Conservation (phyloP, 2,888 invertebrate species). For the Monochamus alternatus region DNA sequence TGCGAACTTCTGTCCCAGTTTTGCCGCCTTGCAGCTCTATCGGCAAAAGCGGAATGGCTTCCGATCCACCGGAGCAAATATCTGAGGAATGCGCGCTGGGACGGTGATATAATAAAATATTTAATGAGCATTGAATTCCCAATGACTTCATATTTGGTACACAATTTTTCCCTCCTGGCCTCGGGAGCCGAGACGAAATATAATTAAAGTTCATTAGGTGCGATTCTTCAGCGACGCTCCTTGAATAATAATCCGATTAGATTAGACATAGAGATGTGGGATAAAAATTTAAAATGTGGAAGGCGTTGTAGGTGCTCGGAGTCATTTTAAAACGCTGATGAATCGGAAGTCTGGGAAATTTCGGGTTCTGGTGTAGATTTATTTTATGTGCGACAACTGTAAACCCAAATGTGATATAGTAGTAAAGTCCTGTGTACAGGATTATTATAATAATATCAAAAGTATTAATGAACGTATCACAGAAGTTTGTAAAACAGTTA, state of each 20-base stretch:
- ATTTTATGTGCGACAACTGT: neutral
- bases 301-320: neutral
- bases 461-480: too few species aligned
- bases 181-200: slow-evolving; percentile 6
- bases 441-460: too few species aligned
- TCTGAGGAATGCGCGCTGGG: slow-evolving; percentile 17
- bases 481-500: too few species aligned
- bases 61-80: slow-evolving; percentile 19
- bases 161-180: slow-evolving; percentile 25
- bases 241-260: slow-evolving; percentile 25
- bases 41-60: slow-evolving; percentile 19
- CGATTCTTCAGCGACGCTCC: slow-evolving; percentile 6
- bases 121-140: slow-evolving; percentile 32
- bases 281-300: neutral
- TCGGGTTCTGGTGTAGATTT: neutral
- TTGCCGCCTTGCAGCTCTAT: slow-evolving; percentile 1
- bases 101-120: slow-evolving; percentile 28
- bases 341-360: too few species aligned
- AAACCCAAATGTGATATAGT: too few species aligned
- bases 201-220: slow-evolving; percentile 31
- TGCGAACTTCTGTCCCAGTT: slow-evolving; percentile 22
- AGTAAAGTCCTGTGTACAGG: too few species aligned
- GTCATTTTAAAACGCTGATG: neutral
- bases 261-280: neutral
- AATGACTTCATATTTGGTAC: slow-evolving; percentile 30